phyloP scores from a whole-genome alignment of 2,888 invertebrate species.

The Thyatira batis region DNA sequence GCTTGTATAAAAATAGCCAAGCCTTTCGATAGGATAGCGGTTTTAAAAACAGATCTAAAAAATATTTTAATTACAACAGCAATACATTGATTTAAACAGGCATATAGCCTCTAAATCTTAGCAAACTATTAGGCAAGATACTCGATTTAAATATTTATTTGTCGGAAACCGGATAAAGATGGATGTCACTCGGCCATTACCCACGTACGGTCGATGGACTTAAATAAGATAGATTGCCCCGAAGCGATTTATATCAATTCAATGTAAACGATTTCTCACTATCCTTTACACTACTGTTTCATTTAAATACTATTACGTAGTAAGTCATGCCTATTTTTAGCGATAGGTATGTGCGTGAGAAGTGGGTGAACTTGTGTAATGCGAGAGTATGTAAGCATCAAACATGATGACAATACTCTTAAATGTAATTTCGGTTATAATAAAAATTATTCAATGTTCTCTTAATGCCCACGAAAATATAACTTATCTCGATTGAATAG shows the following conservation, averaged over 20 bases:
- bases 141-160: slow-evolving; percentile 46
- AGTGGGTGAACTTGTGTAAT: background rate
- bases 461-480: too few species aligned
- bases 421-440: too few species aligned
- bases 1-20: background rate
- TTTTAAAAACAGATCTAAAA: background rate
- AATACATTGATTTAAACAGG: background rate
- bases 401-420: too few species aligned
- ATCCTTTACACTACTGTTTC: slow-evolving; percentile 59
- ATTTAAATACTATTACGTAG: slow-evolving; percentile 58
- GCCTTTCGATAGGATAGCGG: too few species aligned
- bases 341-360: background rate
- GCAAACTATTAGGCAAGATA: background rate
- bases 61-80: background rate
- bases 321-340: slow-evolving; percentile 4
- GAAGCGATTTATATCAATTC: slow-evolving; percentile 79
- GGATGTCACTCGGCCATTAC: slow-evolving; percentile 63
- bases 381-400: too few species aligned
- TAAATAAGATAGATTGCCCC: slow-evolving; percentile 75
- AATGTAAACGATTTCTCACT: slow-evolving; percentile 58
- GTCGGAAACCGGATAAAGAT: slow-evolving; percentile 54
- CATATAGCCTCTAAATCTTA: background rate
- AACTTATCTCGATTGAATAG: too few species aligned
- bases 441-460: too few species aligned
- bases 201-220: slow-evolving; percentile 57